Evolutionary conservation across 92 coral and sea anemone genomes (phyloP), one percentile per base, ranked within the genome.

Genomic region (Pocillopora meandrina): DNA sequence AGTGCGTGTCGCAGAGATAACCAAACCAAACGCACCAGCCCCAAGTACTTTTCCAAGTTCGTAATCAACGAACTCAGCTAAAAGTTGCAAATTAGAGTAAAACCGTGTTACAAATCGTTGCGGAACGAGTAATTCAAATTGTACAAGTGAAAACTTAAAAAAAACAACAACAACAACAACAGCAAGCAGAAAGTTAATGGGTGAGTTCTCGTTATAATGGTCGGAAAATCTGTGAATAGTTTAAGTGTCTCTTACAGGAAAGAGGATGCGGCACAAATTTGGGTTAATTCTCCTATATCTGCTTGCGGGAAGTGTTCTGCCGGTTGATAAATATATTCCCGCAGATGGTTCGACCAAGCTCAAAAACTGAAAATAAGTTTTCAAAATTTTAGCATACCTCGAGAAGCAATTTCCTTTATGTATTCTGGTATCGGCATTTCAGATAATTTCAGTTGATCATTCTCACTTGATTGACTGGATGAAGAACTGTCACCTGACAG

Each of bases 11-110:
- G 82, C 82, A 19, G 82, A 58, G 1, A 77, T 36, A 16, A 77
- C 82, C 64, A 36, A 36, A n/a, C 82, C 72, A 5, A 77, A 77
- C 61, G 21, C 67, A 20, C 80, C 80, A 76, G 80, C 80, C 26
- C 80, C 80, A 31, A 76, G 80, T 21, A 79, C 58, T 49, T 78
- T 78, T 47, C 63, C 82, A 1, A 78, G 21, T 6, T 78, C 72
- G 36, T 35, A 78, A 13, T 3, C 82, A 42, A 20, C 62, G 63
- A 78, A 62, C 62, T 66, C 64, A 55, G 83, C 65, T 79, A 20
- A 20, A 79, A 66, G 4, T n/a, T 9, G 26, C 12, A 26, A 33
- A 75, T 49, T 18, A 14, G 10, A 56, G 26, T 2, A 75, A 26
- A 58, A 57, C 20, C 3, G 21, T 13, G 31, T n/a, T 34, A 19